A percentile compares a stretch with the other conserved stretches of the same genome.
These are phyloP conservation scores for Melanargia galathea DNA, from an alignment of 2,888 invertebrate genomes.

Conservation along the genomic window DNA sequence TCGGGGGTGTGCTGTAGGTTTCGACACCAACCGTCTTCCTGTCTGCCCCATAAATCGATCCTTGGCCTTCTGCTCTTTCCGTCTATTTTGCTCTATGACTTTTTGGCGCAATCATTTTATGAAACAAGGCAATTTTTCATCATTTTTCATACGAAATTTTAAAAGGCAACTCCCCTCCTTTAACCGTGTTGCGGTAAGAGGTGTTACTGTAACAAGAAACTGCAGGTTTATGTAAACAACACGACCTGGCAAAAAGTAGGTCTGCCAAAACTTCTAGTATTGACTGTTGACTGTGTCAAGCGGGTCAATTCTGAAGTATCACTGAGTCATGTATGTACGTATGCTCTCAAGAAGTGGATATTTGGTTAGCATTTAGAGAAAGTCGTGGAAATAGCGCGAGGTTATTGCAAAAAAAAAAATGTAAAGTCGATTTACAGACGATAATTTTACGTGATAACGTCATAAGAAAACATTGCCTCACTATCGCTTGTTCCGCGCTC, in stretches of 20 bases:
- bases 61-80: too few species aligned
- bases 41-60: too few species aligned
- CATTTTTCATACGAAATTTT: background rate
- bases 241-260: slow-evolving; percentile 26
- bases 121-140: too few species aligned
- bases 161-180: background rate
- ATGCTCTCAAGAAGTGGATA: background rate
- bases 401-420: too few species aligned
- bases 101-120: too few species aligned
- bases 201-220: slow-evolving; percentile 14
- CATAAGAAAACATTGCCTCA: too few species aligned
- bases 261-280: slow-evolving; percentile 24
- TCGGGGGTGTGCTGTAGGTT: too few species aligned
- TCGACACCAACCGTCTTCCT: too few species aligned
- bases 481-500: too few species aligned
- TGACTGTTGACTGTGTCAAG: background rate
- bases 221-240: slow-evolving; percentile 22
- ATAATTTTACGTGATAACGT: too few species aligned
- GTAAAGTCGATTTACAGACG: too few species aligned
- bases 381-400: background rate
- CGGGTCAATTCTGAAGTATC: slow-evolving; percentile 7
- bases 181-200: slow-evolving; percentile 14
- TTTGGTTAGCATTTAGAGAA: background rate
- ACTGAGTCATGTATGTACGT: background rate
- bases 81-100: too few species aligned